These are phyloP conservation scores for Sebastes minor DNA, from an alignment of 2,797 vertebrate genomes.

Conservation along the genomic window DNA sequence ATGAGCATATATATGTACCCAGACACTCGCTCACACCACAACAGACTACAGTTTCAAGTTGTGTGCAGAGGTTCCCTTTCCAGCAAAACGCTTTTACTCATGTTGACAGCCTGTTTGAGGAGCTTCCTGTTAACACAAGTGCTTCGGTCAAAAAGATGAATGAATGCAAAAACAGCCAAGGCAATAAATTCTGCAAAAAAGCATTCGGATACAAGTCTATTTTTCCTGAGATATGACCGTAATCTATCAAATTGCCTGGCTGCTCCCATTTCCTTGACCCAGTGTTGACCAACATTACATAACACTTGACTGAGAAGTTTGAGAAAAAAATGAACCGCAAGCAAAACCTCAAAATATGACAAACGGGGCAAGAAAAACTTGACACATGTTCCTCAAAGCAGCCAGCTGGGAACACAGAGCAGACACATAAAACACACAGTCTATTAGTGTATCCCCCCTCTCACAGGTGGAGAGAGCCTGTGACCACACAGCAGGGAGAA, in stretches of 20 bases:
- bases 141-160: neutral
- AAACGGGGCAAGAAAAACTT: neutral
- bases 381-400: constrained; percentile 21
- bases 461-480: constrained; percentile 64
- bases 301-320: neutral
- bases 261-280: neutral
- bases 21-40: neutral
- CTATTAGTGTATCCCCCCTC: neutral
- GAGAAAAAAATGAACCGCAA: neutral
- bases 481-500: constrained; percentile 50
- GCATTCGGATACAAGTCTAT: neutral
- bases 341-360: constrained; percentile 19
- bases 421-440: constrained; percentile 42
- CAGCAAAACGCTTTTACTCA: neutral
- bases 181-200: neutral
- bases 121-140: neutral
- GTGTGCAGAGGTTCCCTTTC: neutral
- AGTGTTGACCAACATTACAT: constrained; percentile 17
- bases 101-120: neutral
- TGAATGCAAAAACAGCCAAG: neutral
- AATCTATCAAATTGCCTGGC: neutral
- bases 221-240: neutral
- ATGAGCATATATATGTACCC: constrained; percentile 15
- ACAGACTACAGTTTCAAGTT: neutral
- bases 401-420: constrained; percentile 56